Conservation (phyloP, 1,140 invertebrate genomes). For the Saccostrea cuccullata region DNA sequence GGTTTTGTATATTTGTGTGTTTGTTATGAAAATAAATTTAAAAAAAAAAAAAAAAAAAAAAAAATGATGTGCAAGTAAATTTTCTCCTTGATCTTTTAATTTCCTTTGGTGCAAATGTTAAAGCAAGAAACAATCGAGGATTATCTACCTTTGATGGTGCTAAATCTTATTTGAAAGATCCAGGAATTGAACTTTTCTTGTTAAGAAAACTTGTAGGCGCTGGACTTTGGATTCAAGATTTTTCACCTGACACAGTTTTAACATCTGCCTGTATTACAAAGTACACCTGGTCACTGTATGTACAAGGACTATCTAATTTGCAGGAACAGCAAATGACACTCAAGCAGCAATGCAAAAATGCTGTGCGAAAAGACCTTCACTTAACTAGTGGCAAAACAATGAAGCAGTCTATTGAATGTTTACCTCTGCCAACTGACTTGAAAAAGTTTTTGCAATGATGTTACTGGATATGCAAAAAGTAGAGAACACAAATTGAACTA, state of each 20-base stretch:
- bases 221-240: not conserved
- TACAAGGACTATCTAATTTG: not conserved
- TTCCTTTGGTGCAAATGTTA: not conserved
- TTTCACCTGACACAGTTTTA: not conserved
- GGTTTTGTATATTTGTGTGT: too few relatives aligned
- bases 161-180: not conserved
- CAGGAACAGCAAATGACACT: not conserved
- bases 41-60: too few relatives aligned
- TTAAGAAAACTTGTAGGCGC: not conserved
- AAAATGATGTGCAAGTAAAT: not conserved
- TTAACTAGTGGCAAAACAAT: not conserved
- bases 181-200: not conserved
- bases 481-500: too few relatives aligned
- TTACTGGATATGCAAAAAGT: too few relatives aligned
- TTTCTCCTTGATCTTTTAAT: not conserved
- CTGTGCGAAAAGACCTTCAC: not conserved
- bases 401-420: not conserved
- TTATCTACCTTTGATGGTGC: not conserved
- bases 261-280: not conserved
- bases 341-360: constrained; percentile 3
- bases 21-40: too few relatives aligned
- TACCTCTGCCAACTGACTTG: not conserved
- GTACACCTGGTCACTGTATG: not conserved
- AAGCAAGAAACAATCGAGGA: not conserved
- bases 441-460: not conserved